Conservation (phyloP, 2,888 invertebrate species). For the Eupithecia pulchellata region DNA sequence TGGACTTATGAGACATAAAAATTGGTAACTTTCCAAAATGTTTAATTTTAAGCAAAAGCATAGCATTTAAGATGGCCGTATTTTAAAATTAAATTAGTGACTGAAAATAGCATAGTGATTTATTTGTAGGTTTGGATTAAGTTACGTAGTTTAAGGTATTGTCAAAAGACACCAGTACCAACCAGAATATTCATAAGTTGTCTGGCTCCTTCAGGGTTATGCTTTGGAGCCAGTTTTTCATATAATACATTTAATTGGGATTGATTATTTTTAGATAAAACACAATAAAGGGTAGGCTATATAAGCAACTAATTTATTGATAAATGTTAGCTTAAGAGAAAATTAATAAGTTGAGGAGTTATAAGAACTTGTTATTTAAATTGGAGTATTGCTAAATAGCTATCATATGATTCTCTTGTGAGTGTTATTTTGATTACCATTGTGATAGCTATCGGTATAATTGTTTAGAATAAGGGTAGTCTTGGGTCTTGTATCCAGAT, state of each 20-base stretch:
- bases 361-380: background rate
- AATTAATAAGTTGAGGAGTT: background rate
- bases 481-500: conserved; percentile 25
- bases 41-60: conserved; percentile 37
- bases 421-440: background rate
- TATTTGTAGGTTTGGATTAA: conserved; percentile 41
- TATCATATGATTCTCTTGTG: background rate
- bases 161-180: conserved; percentile 74
- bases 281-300: background rate
- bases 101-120: conserved; percentile 44
- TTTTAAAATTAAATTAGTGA: conserved; percentile 54
- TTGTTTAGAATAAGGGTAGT: conserved; percentile 4
- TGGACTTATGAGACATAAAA: background rate
- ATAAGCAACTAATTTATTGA: conserved; percentile 29
- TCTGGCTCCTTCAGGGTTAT: conserved; percentile 31
- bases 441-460: background rate
- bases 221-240: conserved; percentile 23
- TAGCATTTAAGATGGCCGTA: conserved; percentile 58
- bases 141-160: conserved; percentile 46
- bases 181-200: conserved; percentile 71
- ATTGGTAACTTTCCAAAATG: conserved; percentile 31
- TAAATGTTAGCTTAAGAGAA: background rate
- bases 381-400: background rate
- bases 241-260: conserved; percentile 22
- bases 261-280: conserved; percentile 10